phyloP scores from a whole-genome alignment of 2,888 invertebrate genomes.

The Zhuqinia jingwanae region DNA sequence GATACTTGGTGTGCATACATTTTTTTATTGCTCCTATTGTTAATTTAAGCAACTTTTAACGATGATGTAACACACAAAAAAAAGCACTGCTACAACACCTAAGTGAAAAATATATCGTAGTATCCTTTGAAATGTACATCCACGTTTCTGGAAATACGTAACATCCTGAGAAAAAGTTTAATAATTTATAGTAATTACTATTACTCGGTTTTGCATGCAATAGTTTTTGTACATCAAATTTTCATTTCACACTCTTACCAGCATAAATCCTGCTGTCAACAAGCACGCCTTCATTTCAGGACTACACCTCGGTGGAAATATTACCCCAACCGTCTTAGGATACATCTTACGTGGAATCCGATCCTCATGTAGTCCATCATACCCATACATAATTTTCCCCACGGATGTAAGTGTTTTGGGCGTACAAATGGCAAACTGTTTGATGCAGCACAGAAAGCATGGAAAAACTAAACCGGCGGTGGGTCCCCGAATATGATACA shows the following conservation, averaged over 20 bases:
- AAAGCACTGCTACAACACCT: not conserved
- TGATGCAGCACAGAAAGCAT: constrained; percentile 49
- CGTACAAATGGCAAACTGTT: constrained; percentile 36
- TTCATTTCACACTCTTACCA: constrained; percentile 37
- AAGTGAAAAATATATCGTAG: constrained; percentile 9
- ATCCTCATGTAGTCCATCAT: constrained; percentile 65
- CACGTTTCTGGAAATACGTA: constrained; percentile 51
- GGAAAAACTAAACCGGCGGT: not conserved
- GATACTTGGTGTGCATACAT: too few species aligned
- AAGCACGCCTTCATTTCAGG: constrained; percentile 66
- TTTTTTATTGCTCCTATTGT: too few species aligned
- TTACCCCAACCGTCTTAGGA: constrained; percentile 57
- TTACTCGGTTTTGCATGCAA: not conserved
- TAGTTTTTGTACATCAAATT: not conserved
- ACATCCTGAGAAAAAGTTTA: constrained; percentile 67
- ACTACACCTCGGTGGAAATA: constrained; percentile 67
- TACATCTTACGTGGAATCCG: constrained; percentile 62
- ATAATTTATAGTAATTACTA: not conserved
- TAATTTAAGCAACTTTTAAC: too few species aligned
- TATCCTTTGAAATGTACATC: constrained; percentile 45
- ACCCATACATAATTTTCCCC: constrained; percentile 68
- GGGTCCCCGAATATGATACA: constrained; percentile 50
- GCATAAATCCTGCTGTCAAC: constrained; percentile 67
- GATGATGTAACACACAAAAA: not conserved
- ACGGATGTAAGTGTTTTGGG: constrained; percentile 34